phyloP scores from a whole-genome alignment of 2,888 invertebrate genomes.

The Macrosiphum euphorbiae region DNA sequence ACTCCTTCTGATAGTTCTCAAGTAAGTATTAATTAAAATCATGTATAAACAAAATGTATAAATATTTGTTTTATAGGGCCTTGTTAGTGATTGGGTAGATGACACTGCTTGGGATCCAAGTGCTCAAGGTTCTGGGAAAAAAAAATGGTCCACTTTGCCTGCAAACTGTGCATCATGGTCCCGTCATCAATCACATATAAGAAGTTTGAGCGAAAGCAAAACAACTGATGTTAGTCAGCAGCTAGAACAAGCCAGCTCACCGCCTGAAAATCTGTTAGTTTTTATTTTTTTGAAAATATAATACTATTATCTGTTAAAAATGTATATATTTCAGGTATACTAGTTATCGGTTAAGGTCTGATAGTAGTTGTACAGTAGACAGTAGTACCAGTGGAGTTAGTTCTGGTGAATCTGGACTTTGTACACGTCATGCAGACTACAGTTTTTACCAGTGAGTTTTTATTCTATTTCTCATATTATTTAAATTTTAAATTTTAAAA shows the following conservation, averaged over 20 bases:
- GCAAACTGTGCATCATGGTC: slow-evolving; percentile 57
- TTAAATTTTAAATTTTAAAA: background rate
- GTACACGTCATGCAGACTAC: slow-evolving; percentile 69
- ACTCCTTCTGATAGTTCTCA: slow-evolving; percentile 62
- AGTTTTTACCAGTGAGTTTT: slow-evolving; percentile 61
- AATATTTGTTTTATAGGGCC: slow-evolving; percentile 43
- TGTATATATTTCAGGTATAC: slow-evolving; percentile 52
- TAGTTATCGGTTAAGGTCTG: slow-evolving; percentile 62
- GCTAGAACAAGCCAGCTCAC: slow-evolving; percentile 46
- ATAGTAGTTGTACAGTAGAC: slow-evolving; percentile 73
- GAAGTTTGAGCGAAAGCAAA: slow-evolving; percentile 69
- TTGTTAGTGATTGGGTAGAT: slow-evolving; percentile 61
- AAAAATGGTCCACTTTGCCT: slow-evolving; percentile 69
- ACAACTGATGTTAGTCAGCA: slow-evolving; percentile 65
- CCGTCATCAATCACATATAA: slow-evolving; percentile 66
- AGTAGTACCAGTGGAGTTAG: slow-evolving; percentile 87
- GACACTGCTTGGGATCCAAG: slow-evolving; percentile 64
- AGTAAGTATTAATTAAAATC: slow-evolving; percentile 14
- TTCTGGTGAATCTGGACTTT: slow-evolving; percentile 82
- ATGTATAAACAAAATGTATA: background rate
- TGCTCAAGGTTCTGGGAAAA: slow-evolving; percentile 59
- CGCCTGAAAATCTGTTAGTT: slow-evolving; percentile 54
- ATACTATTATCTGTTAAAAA: background rate
- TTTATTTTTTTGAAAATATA: slow-evolving; percentile 23
- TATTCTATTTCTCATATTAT: background rate